phyloP scores from a whole-genome alignment of 2,888 invertebrate species.

The Andrena bicolor region DNA sequence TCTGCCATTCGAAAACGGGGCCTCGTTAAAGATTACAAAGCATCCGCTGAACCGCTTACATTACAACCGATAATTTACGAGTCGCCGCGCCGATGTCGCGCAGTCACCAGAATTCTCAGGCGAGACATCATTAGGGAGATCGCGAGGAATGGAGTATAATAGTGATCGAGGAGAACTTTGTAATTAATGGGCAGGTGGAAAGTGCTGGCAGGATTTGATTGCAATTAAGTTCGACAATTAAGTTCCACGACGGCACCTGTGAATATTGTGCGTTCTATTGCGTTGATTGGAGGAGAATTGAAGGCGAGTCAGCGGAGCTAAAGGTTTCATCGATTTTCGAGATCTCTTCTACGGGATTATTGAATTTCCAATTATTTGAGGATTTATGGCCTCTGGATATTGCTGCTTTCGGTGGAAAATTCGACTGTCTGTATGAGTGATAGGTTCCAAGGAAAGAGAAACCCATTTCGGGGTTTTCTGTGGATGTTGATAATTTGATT shows the following conservation, averaged over 20 bases:
- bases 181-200: too few species aligned
- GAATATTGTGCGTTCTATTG: too few species aligned
- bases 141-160: constrained; percentile 6
- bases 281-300: background rate
- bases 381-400: background rate
- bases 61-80: constrained; percentile 11
- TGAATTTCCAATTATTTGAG: constrained; percentile 10
- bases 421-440: background rate
- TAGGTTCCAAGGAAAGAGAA: background rate
- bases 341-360: background rate
- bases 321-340: constrained; percentile 14
- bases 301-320: constrained; percentile 16
- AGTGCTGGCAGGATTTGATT: background rate
- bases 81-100: constrained; percentile 9
- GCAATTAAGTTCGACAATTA: too few species aligned
- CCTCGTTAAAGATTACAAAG: constrained; percentile 30
- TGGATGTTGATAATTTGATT: background rate
- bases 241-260: too few species aligned
- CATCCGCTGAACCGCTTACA: background rate
- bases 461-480: background rate
- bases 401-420: constrained; percentile 12
- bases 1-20: background rate
- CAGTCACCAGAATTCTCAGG: constrained; percentile 8
- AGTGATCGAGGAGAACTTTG: background rate
- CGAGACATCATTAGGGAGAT: constrained; percentile 5